A percentile compares a stretch with the other conserved stretches of the same genome.
phyloP scores from a whole-genome alignment of 2,797 vertebrate genomes.

The Aulostomus chinensis region DNA sequence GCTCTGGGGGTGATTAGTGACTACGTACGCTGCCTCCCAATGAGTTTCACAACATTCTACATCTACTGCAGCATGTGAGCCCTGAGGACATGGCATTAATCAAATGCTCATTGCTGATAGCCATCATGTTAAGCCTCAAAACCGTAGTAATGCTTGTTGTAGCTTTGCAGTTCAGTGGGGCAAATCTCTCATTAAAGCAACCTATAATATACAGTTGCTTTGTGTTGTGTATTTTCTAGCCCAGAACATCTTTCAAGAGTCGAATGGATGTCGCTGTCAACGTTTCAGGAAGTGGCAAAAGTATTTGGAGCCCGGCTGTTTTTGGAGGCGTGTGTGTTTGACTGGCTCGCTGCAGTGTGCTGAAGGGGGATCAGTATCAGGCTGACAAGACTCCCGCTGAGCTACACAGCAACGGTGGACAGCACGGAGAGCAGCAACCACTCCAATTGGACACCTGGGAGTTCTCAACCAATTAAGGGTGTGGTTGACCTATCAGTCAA shows the following conservation, averaged over 20 bases:
- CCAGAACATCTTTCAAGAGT: background rate
- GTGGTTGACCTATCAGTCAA: conserved; percentile 55
- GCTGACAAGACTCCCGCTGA: conserved; percentile 32
- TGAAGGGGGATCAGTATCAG: conserved; percentile 25
- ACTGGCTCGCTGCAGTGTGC: conserved; percentile 9
- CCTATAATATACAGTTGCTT: conserved; percentile 2
- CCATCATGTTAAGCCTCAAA: conserved; percentile 46
- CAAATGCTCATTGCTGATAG: conserved; percentile 44
- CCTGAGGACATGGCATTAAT: conserved; percentile 50
- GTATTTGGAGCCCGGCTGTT: background rate
- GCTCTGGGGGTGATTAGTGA: conserved; percentile 52
- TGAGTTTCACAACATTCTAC: conserved; percentile 35
- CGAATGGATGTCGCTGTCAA: background rate
- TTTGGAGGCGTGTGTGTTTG: conserved; percentile 1
- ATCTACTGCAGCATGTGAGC: conserved; percentile 16
- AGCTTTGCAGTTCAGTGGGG: conserved; percentile 6
- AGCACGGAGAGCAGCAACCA: conserved; percentile 12
- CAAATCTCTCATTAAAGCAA: conserved; percentile 11
- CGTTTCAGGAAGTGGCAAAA: background rate
- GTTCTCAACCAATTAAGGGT: conserved; percentile 47
- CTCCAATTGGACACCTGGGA: conserved; percentile 54
- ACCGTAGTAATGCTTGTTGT: conserved; percentile 22
- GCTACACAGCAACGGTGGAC: conserved; percentile 9
- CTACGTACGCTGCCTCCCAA: conserved; percentile 45
- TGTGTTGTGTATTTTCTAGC: background rate